Evolutionary conservation across 2,797 vertebrate genomes (phyloP), one percentile per base, ranked within the genome.

Genomic region (Smutsia gigantea): DNA sequence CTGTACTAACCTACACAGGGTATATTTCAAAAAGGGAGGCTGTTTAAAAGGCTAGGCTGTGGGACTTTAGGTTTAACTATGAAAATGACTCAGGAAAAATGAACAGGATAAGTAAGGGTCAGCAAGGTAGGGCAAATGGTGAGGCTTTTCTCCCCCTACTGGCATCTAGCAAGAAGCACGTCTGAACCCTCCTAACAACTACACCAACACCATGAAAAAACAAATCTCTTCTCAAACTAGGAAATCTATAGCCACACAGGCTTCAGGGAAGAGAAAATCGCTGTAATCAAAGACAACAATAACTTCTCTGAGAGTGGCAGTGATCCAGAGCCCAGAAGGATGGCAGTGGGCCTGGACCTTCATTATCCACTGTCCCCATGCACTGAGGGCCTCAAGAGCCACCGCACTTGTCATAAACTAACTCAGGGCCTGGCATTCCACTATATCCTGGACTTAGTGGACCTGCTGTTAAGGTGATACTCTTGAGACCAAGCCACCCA

Each of bases 1-100:
- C 64, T 77, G 77, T 72, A 93, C 75, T 34, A 61, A 83, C 27
- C 39, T 94, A 49, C 31, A 49, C 93, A 85, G 9, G 66, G 69
- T 31, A 1, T 84, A 51, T 86, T 88, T 42, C 34, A 63, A 94
- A 90, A 29, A 84, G 34, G 46, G 8, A n/a, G 5, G 18, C 61
- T 61, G 9, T 34, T 84, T 9, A 34, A 88, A 94, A 69, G 37
- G 68, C 59, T 61, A 34, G 25, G 53, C 55, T 84, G 0, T 15
- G 89, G 78, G n/a, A 84, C 12, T 46, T 49, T 7, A 83, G 7
- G 19, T 27, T 93, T 78, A 84, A 85, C 37, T 2, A 55, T 13
- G 18, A 84, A 85, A 85, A 71, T 18, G 57, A 37, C 14, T 42
- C 64, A 51, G 4, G 14, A 68, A 49, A 57, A 86, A 71, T 6